These are phyloP conservation scores for Drosophila mauritiana DNA, from an alignment of 1,140 invertebrate species.

Conservation along the genomic window DNA sequence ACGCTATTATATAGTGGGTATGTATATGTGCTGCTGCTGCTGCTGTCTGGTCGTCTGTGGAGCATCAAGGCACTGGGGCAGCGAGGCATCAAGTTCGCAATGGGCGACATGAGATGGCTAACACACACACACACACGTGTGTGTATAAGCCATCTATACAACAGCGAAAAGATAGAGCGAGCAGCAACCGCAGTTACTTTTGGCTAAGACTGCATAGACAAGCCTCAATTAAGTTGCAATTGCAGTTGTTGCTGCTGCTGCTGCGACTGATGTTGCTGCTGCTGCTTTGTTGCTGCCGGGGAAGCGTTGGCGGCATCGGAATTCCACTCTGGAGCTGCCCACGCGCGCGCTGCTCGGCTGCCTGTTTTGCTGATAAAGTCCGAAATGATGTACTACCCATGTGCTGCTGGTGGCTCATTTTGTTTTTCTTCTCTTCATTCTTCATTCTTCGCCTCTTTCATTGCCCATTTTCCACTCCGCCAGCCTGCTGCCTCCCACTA, in stretches of 20 bases:
- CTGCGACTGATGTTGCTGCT: slow-evolving; percentile 19
- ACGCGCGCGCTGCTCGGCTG: slow-evolving; percentile 63
- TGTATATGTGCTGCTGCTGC: slow-evolving; percentile 14
- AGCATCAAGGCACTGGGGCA: slow-evolving; percentile 82
- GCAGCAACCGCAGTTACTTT: slow-evolving; percentile 77
- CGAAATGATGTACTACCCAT: slow-evolving; percentile 79
- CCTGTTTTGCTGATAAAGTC: slow-evolving; percentile 76
- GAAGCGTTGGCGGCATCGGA: slow-evolving; percentile 68
- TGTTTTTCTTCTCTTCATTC: slow-evolving; percentile 24
- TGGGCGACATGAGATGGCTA: slow-evolving; percentile 54
- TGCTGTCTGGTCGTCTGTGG: slow-evolving; percentile 79
- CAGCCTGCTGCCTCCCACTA: neutral
- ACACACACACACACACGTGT: slow-evolving; percentile 8
- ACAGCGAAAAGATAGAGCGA: slow-evolving; percentile 1
- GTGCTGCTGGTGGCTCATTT: slow-evolving; percentile 66
- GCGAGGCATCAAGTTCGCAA: slow-evolving; percentile 79
- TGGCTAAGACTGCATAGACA: slow-evolving; percentile 66
- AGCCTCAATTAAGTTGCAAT: slow-evolving; percentile 83
- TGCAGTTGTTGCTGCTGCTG: slow-evolving; percentile 55
- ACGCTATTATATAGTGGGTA: slow-evolving; percentile 60
- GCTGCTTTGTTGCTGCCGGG: slow-evolving; percentile 34
- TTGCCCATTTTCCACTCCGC: slow-evolving; percentile 5
- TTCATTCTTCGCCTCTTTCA: neutral
- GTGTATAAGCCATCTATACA: neutral
- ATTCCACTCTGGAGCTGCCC: slow-evolving; percentile 67